These are phyloP conservation scores for Orientallactaga sibirica DNA, from an alignment of 2,797 vertebrate genomes.

Conservation along the genomic window DNA sequence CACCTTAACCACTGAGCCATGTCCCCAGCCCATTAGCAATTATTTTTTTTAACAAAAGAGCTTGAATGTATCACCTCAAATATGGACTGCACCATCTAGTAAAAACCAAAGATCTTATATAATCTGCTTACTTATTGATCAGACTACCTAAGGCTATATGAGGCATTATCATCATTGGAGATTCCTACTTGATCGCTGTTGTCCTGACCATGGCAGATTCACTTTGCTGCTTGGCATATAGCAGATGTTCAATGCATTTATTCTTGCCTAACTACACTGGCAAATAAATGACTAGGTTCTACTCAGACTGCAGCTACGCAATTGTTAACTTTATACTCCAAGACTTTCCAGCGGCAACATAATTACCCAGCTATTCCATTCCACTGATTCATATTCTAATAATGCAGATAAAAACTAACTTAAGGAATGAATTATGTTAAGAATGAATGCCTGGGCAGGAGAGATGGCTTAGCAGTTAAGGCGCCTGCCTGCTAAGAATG, in stretches of 20 bases:
- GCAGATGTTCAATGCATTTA: background rate
- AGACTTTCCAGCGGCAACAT: slow-evolving; percentile 28
- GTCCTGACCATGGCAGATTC: background rate
- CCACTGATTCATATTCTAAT: slow-evolving; percentile 13
- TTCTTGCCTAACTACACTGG: background rate
- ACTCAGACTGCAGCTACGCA: background rate
- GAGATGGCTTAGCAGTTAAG: too few species aligned
- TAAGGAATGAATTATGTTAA: background rate
- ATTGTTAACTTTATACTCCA: slow-evolving; percentile 11
- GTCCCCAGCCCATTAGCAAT: background rate
- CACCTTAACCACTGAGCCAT: too few species aligned
- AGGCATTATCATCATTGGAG: background rate
- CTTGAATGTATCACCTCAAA: background rate
- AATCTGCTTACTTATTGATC: background rate
- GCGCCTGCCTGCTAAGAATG: too few species aligned
- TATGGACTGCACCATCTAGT: background rate
- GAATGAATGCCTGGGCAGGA: background rate
- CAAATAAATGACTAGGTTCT: slow-evolving; percentile 7
- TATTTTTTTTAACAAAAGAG: slow-evolving; percentile 9
- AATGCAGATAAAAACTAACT: background rate
- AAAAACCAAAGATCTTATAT: background rate
- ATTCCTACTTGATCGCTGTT: background rate
- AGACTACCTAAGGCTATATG: background rate
- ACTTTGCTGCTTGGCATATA: background rate
- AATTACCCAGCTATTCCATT: background rate